Conservation (phyloP, 1,140 invertebrate species). For the Achroia grisella region DNA sequence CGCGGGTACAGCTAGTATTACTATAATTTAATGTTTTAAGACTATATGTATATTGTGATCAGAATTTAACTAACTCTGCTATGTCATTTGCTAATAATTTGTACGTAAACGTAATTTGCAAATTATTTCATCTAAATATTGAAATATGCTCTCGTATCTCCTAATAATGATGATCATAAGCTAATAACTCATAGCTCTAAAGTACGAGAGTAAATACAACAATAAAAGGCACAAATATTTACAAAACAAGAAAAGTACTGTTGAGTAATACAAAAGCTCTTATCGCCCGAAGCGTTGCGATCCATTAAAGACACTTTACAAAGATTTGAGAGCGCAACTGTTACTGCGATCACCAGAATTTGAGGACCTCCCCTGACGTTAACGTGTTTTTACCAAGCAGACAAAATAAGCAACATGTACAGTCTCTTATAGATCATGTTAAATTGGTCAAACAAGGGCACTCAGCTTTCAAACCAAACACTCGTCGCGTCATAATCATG, state of each 20-base stretch:
- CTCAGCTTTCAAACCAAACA: constrained; percentile 36
- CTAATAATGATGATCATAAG: too few relatives aligned
- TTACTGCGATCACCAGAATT: constrained; percentile 35
- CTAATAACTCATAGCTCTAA: not conserved
- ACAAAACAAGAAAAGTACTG: constrained; percentile 56
- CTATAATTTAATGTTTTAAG: too few relatives aligned
- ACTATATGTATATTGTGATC: too few relatives aligned
- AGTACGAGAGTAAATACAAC: constrained; percentile 32
- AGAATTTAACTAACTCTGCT: too few relatives aligned
- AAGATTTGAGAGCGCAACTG: constrained; percentile 46
- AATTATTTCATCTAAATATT: too few relatives aligned
- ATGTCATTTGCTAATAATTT: too few relatives aligned
- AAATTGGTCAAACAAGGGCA: constrained; percentile 25
- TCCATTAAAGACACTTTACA: constrained; percentile 66
- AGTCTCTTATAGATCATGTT: constrained; percentile 23
- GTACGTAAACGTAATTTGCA: too few relatives aligned
- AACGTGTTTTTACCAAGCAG: constrained; percentile 5
- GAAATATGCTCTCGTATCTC: too few relatives aligned
- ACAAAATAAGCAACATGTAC: not conserved
- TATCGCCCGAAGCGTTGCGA: constrained; percentile 44
- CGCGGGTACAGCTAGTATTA: too few relatives aligned
- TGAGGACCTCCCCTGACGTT: constrained; percentile 21
- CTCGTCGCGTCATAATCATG: constrained; percentile 36
- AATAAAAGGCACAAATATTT: constrained; percentile 58
- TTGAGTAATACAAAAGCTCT: constrained; percentile 58